phyloP scores from a whole-genome alignment of 1,140 invertebrate genomes.

The Onthophagus taurus region DNA sequence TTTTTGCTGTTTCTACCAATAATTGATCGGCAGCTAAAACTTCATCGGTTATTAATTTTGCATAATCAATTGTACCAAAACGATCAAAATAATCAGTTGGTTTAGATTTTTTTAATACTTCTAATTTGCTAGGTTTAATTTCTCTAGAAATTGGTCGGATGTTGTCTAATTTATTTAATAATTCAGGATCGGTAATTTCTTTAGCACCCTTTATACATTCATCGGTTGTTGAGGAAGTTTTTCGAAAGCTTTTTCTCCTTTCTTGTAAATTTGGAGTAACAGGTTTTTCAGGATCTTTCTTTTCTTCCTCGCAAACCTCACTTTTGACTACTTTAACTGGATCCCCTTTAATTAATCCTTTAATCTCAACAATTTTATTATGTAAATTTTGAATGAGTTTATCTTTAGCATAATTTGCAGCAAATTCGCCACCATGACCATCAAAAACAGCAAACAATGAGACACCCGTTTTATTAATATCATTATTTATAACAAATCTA shows the following conservation, averaged over 20 bases:
- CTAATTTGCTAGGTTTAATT: constrained; percentile 38
- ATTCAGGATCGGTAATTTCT: constrained; percentile 57
- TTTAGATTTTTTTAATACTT: constrained; percentile 28
- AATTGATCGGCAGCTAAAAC: constrained; percentile 71
- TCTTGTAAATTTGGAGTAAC: constrained; percentile 35
- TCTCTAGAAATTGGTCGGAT: constrained; percentile 55
- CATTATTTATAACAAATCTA: constrained; percentile 71
- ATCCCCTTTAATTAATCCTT: constrained; percentile 55
- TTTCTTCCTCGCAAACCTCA: constrained; percentile 35
- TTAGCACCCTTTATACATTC: constrained; percentile 44
- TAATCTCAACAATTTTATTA: constrained; percentile 62
- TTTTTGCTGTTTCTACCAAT: constrained; percentile 69
- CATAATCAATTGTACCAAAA: constrained; percentile 65
- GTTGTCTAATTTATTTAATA: constrained; percentile 55
- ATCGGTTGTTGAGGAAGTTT: constrained; percentile 50
- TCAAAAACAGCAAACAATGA: constrained; percentile 89
- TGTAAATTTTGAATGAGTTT: constrained; percentile 68
- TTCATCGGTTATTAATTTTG: constrained; percentile 73
- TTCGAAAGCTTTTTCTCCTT: constrained; percentile 55
- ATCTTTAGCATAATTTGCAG: constrained; percentile 81
- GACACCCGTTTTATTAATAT: constrained; percentile 64
- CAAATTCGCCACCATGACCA: constrained; percentile 91
- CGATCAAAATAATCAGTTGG: constrained; percentile 43
- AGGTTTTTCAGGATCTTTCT: constrained; percentile 38
- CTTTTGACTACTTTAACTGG: constrained; percentile 35